phyloP scores from a whole-genome alignment of 1,140 invertebrate genomes.

The Plectrocnemia conspersa region DNA sequence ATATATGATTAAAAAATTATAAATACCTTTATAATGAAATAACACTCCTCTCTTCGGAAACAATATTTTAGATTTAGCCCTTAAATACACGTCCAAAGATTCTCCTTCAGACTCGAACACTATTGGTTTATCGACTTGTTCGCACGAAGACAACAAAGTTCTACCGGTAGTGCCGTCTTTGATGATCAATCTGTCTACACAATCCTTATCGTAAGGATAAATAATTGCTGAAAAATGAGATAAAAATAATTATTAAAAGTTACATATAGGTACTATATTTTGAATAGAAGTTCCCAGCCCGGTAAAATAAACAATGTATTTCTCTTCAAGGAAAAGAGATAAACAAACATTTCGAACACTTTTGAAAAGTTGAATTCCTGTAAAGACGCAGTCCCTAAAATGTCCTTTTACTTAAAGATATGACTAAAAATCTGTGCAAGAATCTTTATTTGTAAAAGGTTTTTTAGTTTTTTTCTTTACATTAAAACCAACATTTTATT shows the following conservation, averaged over 20 bases:
- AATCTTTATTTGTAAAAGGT: no score
- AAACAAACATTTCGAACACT: no score
- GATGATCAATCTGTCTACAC: constrained; percentile 47
- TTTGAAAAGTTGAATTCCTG: no score
- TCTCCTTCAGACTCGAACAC: constrained; percentile 43
- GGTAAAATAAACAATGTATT: no score
- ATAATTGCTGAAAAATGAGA: constrained; percentile 42
- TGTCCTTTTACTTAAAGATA: no score
- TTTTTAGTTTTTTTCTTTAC: no score
- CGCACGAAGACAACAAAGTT: constrained; percentile 44
- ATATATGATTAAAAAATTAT: neutral
- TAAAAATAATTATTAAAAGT: neutral
- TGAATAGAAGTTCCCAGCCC: no score
- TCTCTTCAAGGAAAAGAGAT: no score
- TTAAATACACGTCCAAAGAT: constrained; percentile 45
- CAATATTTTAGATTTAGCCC: constrained; percentile 45
- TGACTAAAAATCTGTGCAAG: no score
- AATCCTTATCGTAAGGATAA: constrained; percentile 45
- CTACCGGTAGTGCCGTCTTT: constrained; percentile 43
- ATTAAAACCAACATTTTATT: no score
- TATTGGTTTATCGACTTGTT: constrained; percentile 48
- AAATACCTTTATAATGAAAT: constrained; percentile 53
- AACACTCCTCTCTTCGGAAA: constrained; percentile 55
- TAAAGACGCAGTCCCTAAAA: no score
- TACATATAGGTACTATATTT: no score